Base-by-base conservation (phyloP, 2,797 vertebrate species). In the Epinephelus awoara region DNA sequence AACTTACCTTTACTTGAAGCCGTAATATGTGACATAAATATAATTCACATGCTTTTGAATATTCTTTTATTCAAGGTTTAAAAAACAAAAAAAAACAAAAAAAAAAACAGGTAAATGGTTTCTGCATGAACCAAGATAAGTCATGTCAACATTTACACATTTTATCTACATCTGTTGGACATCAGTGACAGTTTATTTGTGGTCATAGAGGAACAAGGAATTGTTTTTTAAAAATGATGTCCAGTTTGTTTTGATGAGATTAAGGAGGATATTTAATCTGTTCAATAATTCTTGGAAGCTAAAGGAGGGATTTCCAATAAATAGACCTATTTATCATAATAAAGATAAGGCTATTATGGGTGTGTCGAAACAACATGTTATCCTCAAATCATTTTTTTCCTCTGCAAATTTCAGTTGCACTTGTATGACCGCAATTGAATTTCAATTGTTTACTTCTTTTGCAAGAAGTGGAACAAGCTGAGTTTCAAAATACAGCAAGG, bases 211-310 rank as follows among this genome's bases (percentile, higher is more conserved):
- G 9, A 75, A 67, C 40, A 67, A 61, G 67, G 23, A 80, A 42
- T 23, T 54, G 9, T 70, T 75, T 72, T 72, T 4, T 69, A 70
- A 34, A 34, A 34, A 34, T 50, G 55, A 57, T 17, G 52, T 23
- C 64, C n/a, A 21, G 40, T 51, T 83, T 77, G 50, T 44, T 67
- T 49, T 38, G 49, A 42, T 49, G 42, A 56, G 67, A 82, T 63
- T 63, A 55, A 81, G 17, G 19, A n/a, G 38, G 4, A 57, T 47
- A 6, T 17, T 34, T 23, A 42, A 66, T 69, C 46, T 50, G 4
- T 27, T 21, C 21, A 27, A n/a, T 70, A 61, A 44, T 74, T 56
- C 5, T 10, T 47, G 11, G 2, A 52, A 57, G 40, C 18, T 42
- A 50, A 13, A 14, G 4, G 42, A 21, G 2, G 10, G n/a, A 72